Percentiles rank a stretch among this genome's conserved stretches.
phyloP scores from a whole-genome alignment of 2,113 vertebrate species.

The Melanerpes formicivorus region DNA sequence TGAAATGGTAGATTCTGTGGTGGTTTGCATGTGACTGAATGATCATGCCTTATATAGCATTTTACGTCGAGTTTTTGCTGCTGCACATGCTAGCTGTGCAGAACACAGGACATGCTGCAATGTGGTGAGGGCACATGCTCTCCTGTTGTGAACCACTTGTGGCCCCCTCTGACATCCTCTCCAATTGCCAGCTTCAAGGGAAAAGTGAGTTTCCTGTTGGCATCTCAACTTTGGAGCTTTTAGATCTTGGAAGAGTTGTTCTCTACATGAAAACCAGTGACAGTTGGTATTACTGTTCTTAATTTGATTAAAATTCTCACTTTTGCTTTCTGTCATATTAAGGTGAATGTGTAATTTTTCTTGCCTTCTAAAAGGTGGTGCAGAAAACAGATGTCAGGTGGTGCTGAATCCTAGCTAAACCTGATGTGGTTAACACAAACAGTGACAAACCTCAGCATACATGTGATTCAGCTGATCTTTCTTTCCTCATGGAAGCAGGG shows the following conservation, averaged over 20 bases:
- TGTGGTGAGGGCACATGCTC: fast-evolving
- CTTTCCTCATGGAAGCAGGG: neutral
- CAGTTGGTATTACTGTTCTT: neutral
- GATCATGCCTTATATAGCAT: fast-evolving
- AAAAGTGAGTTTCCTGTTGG: neutral
- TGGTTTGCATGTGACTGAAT: neutral
- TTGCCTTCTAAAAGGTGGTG: neutral
- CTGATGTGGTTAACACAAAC: neutral
- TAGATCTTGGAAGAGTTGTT: neutral
- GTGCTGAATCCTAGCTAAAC: neutral
- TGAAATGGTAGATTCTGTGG: neutral
- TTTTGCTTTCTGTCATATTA: neutral
- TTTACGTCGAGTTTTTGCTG: neutral
- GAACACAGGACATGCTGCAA: neutral
- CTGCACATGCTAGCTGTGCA: neutral
- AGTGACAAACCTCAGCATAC: neutral
- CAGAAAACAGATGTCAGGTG: neutral
- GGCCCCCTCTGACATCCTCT: neutral
- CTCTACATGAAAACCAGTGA: neutral
- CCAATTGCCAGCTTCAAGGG: neutral
- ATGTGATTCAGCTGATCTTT: neutral
- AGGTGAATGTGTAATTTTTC: fast-evolving
- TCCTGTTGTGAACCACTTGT: too few relatives aligned
- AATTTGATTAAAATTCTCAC: neutral
- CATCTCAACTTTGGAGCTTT: neutral